Percentiles rank a stretch among this genome's conserved stretches.
Evolutionary conservation across 2,113 vertebrate genomes (phyloP).

Genomic region (Syngnathus typhle): DNA sequence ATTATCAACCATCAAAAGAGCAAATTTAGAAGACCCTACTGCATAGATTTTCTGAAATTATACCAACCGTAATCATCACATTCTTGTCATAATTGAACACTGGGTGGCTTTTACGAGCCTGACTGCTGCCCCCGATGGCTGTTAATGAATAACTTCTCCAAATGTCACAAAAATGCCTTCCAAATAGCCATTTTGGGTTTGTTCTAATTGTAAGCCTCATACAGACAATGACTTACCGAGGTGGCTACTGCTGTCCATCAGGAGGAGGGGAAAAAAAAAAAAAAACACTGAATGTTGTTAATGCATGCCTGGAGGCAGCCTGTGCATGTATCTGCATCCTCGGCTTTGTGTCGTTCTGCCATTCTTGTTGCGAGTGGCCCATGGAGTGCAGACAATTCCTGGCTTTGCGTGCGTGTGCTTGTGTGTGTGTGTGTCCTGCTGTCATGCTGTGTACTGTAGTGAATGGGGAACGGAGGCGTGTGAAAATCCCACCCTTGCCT

Average conservation of each 20-base stretch:
- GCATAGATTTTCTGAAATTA: background rate
- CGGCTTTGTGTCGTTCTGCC: constrained; percentile 49
- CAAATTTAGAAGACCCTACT: background rate
- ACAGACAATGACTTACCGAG: constrained; percentile 9
- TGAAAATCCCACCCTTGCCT: constrained; percentile 66
- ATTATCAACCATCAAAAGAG: background rate
- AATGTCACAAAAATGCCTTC: background rate
- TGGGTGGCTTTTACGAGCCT: background rate
- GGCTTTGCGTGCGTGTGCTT: constrained; percentile 54
- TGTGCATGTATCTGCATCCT: constrained; percentile 41
- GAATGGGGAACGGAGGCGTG: constrained; percentile 64
- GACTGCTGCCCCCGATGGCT: background rate
- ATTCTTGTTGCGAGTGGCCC: constrained; percentile 49
- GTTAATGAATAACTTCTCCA: background rate
- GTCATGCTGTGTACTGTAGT: constrained; percentile 67
- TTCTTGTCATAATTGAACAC: background rate
- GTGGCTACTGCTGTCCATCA: constrained; percentile 15
- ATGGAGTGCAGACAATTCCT: constrained; percentile 56
- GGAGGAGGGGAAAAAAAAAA: constrained; percentile 14
- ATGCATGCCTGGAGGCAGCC: constrained; percentile 20
- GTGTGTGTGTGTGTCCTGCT: constrained; percentile 26
- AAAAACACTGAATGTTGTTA: constrained; percentile 4
- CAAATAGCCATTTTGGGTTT: constrained; percentile 15
- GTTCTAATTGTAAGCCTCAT: background rate
- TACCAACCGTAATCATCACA: background rate